Percentiles rank a stretch among this genome's conserved stretches.
Conservation (phyloP, 2,113 vertebrate species). For the Phylloscopus trochiloides region DNA sequence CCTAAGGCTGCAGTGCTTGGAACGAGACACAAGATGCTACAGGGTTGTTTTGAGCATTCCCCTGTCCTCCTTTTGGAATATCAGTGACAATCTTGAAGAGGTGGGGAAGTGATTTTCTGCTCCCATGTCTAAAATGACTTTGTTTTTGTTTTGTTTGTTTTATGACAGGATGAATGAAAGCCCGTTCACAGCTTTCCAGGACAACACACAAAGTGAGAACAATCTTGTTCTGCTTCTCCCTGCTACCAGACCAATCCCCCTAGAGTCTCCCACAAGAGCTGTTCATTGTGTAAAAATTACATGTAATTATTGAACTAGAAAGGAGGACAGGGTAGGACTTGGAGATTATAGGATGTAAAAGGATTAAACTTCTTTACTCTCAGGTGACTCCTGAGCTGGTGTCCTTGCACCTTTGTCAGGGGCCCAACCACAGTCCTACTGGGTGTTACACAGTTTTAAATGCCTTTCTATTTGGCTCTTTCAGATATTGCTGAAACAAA, state of each 20-base stretch:
- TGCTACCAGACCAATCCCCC: background rate
- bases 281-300: background rate
- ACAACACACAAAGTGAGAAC: background rate
- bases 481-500: background rate
- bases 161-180: background rate
- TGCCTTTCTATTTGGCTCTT: background rate
- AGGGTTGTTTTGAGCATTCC: background rate
- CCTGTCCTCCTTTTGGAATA: background rate
- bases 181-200: background rate
- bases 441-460: background rate
- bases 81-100: background rate
- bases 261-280: background rate
- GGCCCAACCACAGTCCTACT: background rate
- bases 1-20: background rate
- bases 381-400: background rate
- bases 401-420: background rate
- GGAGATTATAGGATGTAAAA: background rate
- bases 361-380: background rate
- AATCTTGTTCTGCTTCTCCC: background rate
- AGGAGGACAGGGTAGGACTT: background rate
- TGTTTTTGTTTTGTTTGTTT: background rate
- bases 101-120: background rate
- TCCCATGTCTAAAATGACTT: background rate
- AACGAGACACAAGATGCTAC: background rate
- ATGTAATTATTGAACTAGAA: background rate